Evolutionary conservation across 2,113 vertebrate genomes (phyloP), one percentile per base, ranked within the genome.

Genomic region (Ophiodon elongatus): DNA sequence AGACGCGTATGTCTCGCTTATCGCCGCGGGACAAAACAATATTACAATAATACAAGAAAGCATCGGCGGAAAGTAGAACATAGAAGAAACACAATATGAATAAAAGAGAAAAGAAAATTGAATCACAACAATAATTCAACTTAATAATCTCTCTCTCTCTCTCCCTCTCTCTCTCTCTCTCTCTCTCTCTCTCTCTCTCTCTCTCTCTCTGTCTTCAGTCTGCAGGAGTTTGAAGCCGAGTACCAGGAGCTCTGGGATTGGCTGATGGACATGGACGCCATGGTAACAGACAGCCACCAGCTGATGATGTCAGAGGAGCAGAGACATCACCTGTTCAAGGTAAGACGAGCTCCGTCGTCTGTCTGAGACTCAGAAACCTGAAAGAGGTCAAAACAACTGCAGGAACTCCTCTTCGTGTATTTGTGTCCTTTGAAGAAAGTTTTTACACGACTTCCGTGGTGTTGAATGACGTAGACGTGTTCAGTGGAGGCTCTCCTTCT

Each of bases 261-360:
- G 98, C 96, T 99, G 95, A 97, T 97, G 97, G 98, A 99, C 96
- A 97, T 99, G 97, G 98, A 99, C 91, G 97, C 97, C 93, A 97
- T 98, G 0, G 96, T 97, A 91, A 97, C 96, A 83, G 98, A 99
- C 96, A 98, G 97, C 93, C 97, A 98, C 76, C 97, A 98, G 95
- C 96, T 99, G 95, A 96, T 98, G 97, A 98, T 98, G 97, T 99
- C 97, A 96, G 97, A 99, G 93, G 98, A 99, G 89, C 98, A 98
- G 95, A 96, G 97, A 94, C 96, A 95, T 91, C 97, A 99, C 93
- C 97, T 99, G 91, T 98, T 97, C 96, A 99, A 99, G 97, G 98
- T 99, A 88, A 76, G 73, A n/a, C n/a, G n/a, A n/a, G n/a, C n/a
- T n/a, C n/a, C n/a, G n/a, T n/a, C n/a, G n/a, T n/a, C n/a, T n/a